Conservation (phyloP, 2,888 invertebrate genomes). For the Watsonalla cultraria region DNA sequence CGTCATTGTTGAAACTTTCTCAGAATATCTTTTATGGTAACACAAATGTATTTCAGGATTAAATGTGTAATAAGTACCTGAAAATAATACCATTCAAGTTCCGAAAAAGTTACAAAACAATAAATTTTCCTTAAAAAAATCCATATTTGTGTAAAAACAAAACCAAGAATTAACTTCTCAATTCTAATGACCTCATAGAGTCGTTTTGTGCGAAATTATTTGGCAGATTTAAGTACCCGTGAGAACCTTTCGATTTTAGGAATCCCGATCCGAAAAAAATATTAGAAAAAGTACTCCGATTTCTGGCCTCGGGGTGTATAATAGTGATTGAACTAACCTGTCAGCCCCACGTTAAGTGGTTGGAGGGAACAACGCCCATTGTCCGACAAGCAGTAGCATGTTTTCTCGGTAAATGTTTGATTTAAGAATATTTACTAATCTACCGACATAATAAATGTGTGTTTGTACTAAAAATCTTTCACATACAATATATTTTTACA, state of each 20-base stretch:
- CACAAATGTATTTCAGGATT: too few species aligned
- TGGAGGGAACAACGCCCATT: constrained; percentile 66
- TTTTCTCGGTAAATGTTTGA: constrained; percentile 75
- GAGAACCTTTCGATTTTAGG: constrained; percentile 54
- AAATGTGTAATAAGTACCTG: too few species aligned
- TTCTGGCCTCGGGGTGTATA: constrained; percentile 66
- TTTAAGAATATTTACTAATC: constrained; percentile 70
- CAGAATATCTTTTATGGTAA: too few species aligned
- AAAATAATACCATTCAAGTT: too few species aligned
- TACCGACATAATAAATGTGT: constrained; percentile 45
- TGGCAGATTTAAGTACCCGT: constrained; percentile 43
- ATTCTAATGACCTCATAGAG: constrained; percentile 1
- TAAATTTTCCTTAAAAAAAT: too few species aligned
- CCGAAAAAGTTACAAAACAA: too few species aligned
- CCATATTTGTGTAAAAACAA: too few species aligned
- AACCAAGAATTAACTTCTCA: too few species aligned
- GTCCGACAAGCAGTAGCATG: constrained; percentile 72
- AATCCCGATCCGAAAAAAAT: constrained; percentile 56
- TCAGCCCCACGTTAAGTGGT: constrained; percentile 78
- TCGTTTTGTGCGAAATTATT: constrained; percentile 33
- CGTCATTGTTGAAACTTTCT: too few species aligned
- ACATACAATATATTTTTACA: constrained; percentile 49
- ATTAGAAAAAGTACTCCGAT: constrained; percentile 67
- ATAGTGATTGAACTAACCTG: constrained; percentile 78
- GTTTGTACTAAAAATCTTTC: constrained; percentile 52